These are phyloP conservation scores for Propithecus perrieri DNA, from an alignment of 2,797 vertebrate species.

Conservation along the genomic window DNA sequence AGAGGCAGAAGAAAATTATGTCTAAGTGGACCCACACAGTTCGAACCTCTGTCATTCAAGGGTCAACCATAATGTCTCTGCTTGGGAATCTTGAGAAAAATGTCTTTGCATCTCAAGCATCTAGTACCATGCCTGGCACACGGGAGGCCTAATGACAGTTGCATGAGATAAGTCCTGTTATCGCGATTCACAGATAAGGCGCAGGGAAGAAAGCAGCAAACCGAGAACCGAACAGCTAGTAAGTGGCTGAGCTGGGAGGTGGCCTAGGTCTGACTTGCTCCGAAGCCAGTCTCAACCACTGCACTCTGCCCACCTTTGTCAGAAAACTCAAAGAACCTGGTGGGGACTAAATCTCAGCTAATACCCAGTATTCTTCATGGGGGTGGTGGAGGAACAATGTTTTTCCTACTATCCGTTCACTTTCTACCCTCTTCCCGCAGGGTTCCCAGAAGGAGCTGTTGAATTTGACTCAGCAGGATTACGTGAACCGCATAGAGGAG, in stretches of 20 bases:
- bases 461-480: slow-evolving; percentile 98
- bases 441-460: slow-evolving; percentile 97
- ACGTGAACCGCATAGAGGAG: slow-evolving; percentile 96
- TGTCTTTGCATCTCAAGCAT: not conserved
- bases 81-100: not conserved
- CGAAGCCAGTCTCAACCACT: not conserved
- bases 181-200: not conserved
- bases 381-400: accelerated
- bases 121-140: not conserved
- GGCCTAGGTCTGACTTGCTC: not conserved
- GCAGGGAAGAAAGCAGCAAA: not conserved
- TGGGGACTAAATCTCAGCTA: not conserved
- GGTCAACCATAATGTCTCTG: not conserved
- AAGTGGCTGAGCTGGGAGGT: not conserved
- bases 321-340: not conserved
- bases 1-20: not conserved
- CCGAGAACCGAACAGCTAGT: no score
- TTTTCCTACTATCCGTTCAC: slow-evolving; percentile 40
- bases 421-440: slow-evolving; percentile 79
- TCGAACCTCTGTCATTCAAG: not conserved
- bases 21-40: not conserved
- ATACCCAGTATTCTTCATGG: not conserved
- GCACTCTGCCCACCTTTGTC: accelerated
- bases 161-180: not conserved
- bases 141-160: accelerated